These are phyloP conservation scores for Gymnothorax javanicus DNA, from an alignment of 2,797 vertebrate species.

Conservation along the genomic window DNA sequence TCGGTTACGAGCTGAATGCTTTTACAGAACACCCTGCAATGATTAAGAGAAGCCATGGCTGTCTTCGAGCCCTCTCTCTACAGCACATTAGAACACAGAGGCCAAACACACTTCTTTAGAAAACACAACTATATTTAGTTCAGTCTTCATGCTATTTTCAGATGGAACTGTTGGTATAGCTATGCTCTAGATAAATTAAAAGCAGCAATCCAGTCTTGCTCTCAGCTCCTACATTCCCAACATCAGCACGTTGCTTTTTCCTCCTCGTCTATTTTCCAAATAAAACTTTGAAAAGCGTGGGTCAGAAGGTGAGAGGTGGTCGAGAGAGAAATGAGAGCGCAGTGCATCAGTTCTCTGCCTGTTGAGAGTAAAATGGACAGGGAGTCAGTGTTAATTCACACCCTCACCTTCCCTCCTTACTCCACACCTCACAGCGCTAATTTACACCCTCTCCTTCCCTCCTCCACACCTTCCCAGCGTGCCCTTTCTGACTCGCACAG, in stretches of 20 bases:
- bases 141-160: conserved; percentile 41
- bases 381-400: conserved; percentile 43
- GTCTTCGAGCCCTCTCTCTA: neutral
- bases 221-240: conserved; percentile 33
- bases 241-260: conserved; percentile 28
- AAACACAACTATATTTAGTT: conserved; percentile 38
- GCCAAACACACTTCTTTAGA: conserved; percentile 22
- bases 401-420: neutral
- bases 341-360: conserved; percentile 64
- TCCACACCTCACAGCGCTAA: neutral
- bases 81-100: conserved; percentile 9
- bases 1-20: neutral
- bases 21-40: neutral
- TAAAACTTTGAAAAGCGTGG: conserved; percentile 65
- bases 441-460: no score
- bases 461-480: neutral
- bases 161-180: conserved; percentile 18
- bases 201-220: conserved; percentile 55
- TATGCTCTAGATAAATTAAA: conserved; percentile 41
- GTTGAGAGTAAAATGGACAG: conserved; percentile 58
- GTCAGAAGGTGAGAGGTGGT: conserved; percentile 60
- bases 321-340: conserved; percentile 60
- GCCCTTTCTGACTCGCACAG: neutral
- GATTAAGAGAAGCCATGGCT: neutral
- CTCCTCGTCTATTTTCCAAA: conserved; percentile 50